Evolutionary conservation across 2,113 vertebrate genomes (phyloP).

Genomic region (Synchiropus splendidus): DNA sequence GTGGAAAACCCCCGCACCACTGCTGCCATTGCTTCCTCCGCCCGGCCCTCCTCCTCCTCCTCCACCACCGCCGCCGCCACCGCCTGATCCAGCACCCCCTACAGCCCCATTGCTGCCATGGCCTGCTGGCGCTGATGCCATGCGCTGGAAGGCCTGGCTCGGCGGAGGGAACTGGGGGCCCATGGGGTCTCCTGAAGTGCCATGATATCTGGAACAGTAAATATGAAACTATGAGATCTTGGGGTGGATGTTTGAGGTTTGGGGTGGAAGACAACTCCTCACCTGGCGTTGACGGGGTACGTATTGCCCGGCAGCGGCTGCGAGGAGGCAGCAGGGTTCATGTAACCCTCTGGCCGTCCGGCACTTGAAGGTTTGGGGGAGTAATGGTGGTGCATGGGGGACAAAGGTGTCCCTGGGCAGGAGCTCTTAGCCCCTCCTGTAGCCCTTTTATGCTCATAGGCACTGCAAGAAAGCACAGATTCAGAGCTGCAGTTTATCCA

Average conservation of each 20-base stretch:
- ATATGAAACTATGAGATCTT: neutral
- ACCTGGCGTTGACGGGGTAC: conserved; percentile 68
- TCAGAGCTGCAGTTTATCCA: neutral
- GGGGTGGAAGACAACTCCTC: neutral
- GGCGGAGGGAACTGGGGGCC: conserved; percentile 73
- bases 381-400: conserved; percentile 77
- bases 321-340: conserved; percentile 68
- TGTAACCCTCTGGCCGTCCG: conserved; percentile 75
- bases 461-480: conserved; percentile 59
- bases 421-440: conserved; percentile 72
- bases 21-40: conserved; percentile 17
- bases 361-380: conserved; percentile 66
- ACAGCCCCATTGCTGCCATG: conserved; percentile 20
- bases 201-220: conserved; percentile 67
- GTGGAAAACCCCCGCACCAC: conserved; percentile 55
- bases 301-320: conserved; percentile 72
- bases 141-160: conserved; percentile 71
- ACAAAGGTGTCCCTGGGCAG: conserved; percentile 71
- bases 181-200: conserved; percentile 68
- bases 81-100: conserved; percentile 6
- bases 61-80: conserved; percentile 4
- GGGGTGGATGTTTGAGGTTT: neutral
- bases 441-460: conserved; percentile 81
- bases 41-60: conserved; percentile 27
- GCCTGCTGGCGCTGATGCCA: conserved; percentile 58